Evolutionary conservation across 2,797 vertebrate genomes (phyloP).

Genomic region (Sebastes kiyomatsui): DNA sequence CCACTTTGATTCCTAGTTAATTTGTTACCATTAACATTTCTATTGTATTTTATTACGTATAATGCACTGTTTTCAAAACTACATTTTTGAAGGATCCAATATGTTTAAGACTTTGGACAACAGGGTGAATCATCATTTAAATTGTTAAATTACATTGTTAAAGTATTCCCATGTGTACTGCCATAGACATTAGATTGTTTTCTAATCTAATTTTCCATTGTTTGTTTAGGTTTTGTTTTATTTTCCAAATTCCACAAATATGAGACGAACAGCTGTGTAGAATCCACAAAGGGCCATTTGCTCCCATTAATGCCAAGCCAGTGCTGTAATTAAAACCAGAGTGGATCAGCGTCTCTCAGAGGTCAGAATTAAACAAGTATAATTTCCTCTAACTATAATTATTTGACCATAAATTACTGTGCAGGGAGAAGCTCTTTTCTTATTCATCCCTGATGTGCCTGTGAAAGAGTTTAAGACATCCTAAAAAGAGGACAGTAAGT

Average conservation of each 20-base stretch:
- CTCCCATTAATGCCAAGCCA: background rate
- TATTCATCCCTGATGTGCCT: background rate
- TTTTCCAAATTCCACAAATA: background rate
- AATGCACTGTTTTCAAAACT: background rate
- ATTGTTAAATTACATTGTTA: background rate
- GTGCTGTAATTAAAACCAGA: background rate
- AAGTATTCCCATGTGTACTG: background rate
- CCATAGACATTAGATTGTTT: background rate
- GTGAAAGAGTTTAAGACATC: background rate
- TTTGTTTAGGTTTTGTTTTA: background rate
- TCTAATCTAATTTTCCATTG: background rate
- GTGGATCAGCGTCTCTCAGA: background rate
- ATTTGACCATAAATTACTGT: constrained; percentile 14
- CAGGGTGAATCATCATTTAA: background rate
- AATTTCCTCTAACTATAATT: constrained; percentile 9
- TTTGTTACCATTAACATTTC: background rate
- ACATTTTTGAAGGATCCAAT: background rate
- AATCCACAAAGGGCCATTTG: background rate
- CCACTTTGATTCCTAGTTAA: background rate
- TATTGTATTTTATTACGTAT: background rate
- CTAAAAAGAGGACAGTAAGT: background rate
- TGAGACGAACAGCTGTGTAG: background rate
- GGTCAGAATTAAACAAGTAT: constrained; percentile 9
- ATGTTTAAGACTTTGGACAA: background rate
- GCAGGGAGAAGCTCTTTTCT: background rate